phyloP scores from a whole-genome alignment of 2,113 vertebrate species.

The Hemibagrus wyckioides region DNA sequence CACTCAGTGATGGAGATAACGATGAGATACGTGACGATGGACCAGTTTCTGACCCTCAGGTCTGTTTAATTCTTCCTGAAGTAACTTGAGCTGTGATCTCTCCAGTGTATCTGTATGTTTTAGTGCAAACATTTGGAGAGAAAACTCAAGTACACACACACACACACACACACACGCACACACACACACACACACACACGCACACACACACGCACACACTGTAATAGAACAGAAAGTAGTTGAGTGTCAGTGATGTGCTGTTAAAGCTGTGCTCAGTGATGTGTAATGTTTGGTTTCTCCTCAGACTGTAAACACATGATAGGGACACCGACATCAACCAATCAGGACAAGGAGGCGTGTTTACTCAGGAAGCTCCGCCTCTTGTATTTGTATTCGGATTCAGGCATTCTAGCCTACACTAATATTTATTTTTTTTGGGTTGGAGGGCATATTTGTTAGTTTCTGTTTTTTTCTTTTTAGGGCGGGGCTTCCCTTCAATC shows the following conservation, averaged over 20 bases:
- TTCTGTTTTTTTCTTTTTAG: too few relatives aligned
- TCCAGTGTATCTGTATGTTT: constrained; percentile 49
- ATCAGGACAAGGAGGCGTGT: neutral
- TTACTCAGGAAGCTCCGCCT: neutral
- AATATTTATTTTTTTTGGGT: too few relatives aligned
- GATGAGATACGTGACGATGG: neutral
- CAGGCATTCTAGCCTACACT: neutral
- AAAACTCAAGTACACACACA: constrained; percentile 15
- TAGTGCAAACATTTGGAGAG: constrained; percentile 55
- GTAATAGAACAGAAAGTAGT: neutral
- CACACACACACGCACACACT: constrained; percentile 13
- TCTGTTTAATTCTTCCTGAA: neutral
- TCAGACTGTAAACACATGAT: constrained; percentile 27
- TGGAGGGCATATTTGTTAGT: too few relatives aligned
- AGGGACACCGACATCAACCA: neutral
- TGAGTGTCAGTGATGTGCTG: neutral
- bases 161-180: constrained; percentile 10
- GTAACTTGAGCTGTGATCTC: constrained; percentile 24
- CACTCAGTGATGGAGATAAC: neutral
- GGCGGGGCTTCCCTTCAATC: neutral
- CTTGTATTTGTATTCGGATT: too few relatives aligned
- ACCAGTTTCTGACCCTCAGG: too few relatives aligned
- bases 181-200: constrained; percentile 25
- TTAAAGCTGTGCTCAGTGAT: neutral
- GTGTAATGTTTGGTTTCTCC: neutral